phyloP scores from a whole-genome alignment of 2,113 vertebrate genomes.

The Sorex araneus region DNA sequence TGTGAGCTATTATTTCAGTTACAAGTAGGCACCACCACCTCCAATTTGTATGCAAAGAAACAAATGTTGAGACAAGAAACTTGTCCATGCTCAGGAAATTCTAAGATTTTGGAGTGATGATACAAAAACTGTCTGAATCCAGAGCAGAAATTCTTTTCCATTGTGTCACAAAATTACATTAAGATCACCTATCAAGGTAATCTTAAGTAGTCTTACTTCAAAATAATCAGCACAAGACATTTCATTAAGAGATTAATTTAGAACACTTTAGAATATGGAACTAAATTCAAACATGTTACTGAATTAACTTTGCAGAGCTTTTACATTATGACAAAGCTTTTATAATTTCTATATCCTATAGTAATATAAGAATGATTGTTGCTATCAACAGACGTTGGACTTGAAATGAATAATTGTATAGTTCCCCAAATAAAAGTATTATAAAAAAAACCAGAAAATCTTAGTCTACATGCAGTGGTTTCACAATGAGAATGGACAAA shows the following conservation, averaged over 20 bases:
- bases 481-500: background rate
- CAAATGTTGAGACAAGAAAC: background rate
- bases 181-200: constrained; percentile 46
- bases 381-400: background rate
- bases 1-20: constrained; percentile 1
- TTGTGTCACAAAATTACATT: background rate
- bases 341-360: constrained; percentile 3
- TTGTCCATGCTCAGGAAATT: background rate
- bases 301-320: background rate
- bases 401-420: background rate
- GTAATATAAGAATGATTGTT: background rate
- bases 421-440: background rate
- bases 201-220: constrained; percentile 8
- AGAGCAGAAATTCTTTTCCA: constrained; percentile 1
- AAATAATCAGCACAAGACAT: constrained; percentile 54
- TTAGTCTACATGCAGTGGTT: background rate
- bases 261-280: constrained; percentile 1
- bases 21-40: background rate
- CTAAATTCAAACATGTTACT: constrained; percentile 9
- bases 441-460: background rate
- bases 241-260: constrained; percentile 38
- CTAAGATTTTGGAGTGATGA: background rate
- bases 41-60: constrained; percentile 42
- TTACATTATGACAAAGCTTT: background rate
- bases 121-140: constrained; percentile 1